Evolutionary conservation across 2,888 invertebrate genomes (phyloP).

Genomic region (Chironomus riparius): DNA sequence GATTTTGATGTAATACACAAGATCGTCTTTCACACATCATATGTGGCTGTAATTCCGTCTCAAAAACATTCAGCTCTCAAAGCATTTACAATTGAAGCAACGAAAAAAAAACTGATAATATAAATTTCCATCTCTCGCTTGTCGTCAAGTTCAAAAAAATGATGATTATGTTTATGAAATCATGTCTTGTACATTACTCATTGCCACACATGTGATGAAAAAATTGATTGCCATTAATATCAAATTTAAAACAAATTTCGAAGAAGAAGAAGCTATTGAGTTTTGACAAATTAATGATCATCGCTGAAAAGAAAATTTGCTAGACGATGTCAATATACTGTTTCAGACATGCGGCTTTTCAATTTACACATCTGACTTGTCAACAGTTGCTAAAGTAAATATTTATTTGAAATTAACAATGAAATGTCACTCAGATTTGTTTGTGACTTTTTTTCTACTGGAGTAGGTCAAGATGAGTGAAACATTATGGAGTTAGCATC

Average conservation of each 20-base stretch:
- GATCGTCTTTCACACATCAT: not conserved
- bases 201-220: not conserved
- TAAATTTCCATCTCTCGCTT: not conserved
- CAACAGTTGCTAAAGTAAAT: too few relatives aligned
- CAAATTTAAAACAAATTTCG: not conserved
- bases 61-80: not conserved
- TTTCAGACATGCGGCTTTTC: too few relatives aligned
- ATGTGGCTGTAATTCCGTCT: not conserved
- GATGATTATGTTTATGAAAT: constrained; percentile 3
- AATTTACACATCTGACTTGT: too few relatives aligned
- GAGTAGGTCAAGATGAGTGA: too few relatives aligned
- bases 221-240: not conserved
- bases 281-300: not conserved
- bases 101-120: not conserved
- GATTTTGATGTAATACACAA: too few relatives aligned
- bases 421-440: too few relatives aligned
- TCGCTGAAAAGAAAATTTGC: too few relatives aligned
- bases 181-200: not conserved
- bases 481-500: too few relatives aligned
- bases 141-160: not conserved
- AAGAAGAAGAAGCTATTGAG: not conserved
- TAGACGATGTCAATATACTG: too few relatives aligned
- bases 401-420: too few relatives aligned
- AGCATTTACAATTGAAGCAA: not conserved
- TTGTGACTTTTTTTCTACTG: too few relatives aligned